Conservation (phyloP, 2,888 invertebrate genomes). For the Ornithoptera priamus region DNA sequence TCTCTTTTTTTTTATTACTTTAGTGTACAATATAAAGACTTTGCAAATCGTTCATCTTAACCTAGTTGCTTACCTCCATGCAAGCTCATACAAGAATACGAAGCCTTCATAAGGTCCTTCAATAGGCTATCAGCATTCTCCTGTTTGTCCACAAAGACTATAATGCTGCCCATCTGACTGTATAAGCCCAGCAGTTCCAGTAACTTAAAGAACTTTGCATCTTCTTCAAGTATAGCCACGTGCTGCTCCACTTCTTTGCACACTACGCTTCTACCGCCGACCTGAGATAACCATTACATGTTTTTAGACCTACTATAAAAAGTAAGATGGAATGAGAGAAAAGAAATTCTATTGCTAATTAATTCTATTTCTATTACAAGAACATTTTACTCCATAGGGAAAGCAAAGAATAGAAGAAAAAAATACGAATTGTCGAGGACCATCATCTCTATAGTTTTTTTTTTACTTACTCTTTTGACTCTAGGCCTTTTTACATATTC, state of each 20-base stretch:
- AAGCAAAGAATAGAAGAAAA: too few relatives aligned
- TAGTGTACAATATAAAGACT: too few relatives aligned
- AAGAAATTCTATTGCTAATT: too few relatives aligned
- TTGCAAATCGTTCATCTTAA: conserved; percentile 10
- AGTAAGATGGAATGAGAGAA: too few relatives aligned
- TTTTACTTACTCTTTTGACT: too few relatives aligned
- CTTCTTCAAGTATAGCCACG: conserved; percentile 95
- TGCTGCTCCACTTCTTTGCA: conserved; percentile 99
- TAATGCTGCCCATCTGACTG: conserved; percentile 94
- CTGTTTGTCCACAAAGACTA: conserved; percentile 99
- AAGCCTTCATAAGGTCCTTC: conserved; percentile 97
- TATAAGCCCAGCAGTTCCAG: conserved; percentile 97
- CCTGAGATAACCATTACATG: conserved; percentile 57
- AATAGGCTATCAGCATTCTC: conserved; percentile 96
- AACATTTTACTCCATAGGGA: too few relatives aligned
- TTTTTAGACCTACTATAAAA: too few relatives aligned
- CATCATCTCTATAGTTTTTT: too few relatives aligned
- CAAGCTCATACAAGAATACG: conserved; percentile 97
- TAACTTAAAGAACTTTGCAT: conserved; percentile 98
- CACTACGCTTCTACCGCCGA: conserved; percentile 97
- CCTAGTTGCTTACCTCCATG: conserved; percentile 87
- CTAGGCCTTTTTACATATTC: too few relatives aligned
- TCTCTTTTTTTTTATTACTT: too few relatives aligned
- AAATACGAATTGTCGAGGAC: too few relatives aligned
- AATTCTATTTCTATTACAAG: too few relatives aligned